Base-by-base conservation (phyloP, 2,888 invertebrate genomes). In the Marasmarcha lunaedactyla region DNA sequence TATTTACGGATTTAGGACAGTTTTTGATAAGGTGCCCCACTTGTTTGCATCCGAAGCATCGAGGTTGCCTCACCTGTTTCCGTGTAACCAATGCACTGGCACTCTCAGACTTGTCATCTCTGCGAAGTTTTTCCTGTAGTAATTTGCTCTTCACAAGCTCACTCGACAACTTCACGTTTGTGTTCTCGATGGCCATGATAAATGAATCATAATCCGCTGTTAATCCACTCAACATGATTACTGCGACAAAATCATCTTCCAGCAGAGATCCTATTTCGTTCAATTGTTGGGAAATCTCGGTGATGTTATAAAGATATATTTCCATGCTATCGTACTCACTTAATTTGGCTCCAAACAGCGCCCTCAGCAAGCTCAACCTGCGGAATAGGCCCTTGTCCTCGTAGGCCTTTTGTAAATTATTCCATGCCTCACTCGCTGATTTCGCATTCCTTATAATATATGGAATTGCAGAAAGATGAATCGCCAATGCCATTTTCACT, bases 151-250 rank as follows among this genome's bases (percentile, higher is more conserved):
- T 42, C 0, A 50, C 45, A 1, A 27, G 13, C 2, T 50, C 46
- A 20, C 33, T 45, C 1, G 40, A 30, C 7, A 47, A 15, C n/a
- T 39, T 38, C 1, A 12, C 30, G 25, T 44, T 43, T 1, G 40
- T 41, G 37, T 46, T 44, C 36, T 47, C 46, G 5, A 48, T 15
- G 6, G 52, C 44, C 52, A 52, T 49, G 1, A 52, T 48, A 5
- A 52, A 37, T 2, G 50, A 50, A 10, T 52, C 48, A 33, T 48
- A 50, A 3, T 48, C 39, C 2, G 37, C 3, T 7, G 48, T 15
- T 2, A 52, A 14, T 0, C 50, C 50, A 15, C 47, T 49, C 9
- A 50, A 37, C 39, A 50, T 45, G 1, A 50, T 26, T 0, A 48
- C 45, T 1, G 49, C 46, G 1, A 48, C 2, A 37, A 49, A 48